phyloP scores from a whole-genome alignment of 2,888 invertebrate genomes.

The Andrena dorsata region DNA sequence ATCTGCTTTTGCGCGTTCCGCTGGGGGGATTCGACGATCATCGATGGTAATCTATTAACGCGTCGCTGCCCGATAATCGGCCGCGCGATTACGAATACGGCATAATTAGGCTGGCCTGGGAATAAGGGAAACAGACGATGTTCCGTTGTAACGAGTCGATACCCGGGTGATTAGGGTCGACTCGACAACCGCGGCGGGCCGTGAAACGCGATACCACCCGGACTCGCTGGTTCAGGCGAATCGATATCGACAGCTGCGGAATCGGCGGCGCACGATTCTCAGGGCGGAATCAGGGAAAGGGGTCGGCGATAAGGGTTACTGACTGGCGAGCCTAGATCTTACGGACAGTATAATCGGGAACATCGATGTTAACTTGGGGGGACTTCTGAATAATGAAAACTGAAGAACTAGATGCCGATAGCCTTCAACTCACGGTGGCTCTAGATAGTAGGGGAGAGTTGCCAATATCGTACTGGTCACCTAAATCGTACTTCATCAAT shows the following conservation, averaged over 20 bases:
- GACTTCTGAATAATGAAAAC: no score
- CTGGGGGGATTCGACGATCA: slow-evolving; percentile 52
- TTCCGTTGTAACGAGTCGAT: background rate
- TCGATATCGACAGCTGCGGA: slow-evolving; percentile 11
- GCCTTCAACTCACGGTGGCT: no score
- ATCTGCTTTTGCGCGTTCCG: slow-evolving; percentile 35
- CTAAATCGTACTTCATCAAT: no score
- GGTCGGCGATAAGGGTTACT: background rate
- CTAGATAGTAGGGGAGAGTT: no score
- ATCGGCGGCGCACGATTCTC: background rate
- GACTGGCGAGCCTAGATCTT: background rate
- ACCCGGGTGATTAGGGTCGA: slow-evolving; percentile 1
- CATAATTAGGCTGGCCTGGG: slow-evolving; percentile 31
- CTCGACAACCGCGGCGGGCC: slow-evolving; percentile 4
- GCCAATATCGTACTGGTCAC: no score
- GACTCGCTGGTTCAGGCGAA: slow-evolving; percentile 1
- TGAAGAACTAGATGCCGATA: no score
- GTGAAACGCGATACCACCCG: slow-evolving; percentile 10
- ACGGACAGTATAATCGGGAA: no score
- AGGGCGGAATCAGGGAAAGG: background rate
- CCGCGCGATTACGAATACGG: slow-evolving; percentile 32
- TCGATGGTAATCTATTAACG: slow-evolving; percentile 50
- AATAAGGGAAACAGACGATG: slow-evolving; percentile 1
- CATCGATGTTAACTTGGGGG: no score
- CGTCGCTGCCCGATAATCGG: slow-evolving; percentile 47